Evolutionary conservation across 2,113 vertebrate species (phyloP).

Genomic region (Erpornis zantholeuca): DNA sequence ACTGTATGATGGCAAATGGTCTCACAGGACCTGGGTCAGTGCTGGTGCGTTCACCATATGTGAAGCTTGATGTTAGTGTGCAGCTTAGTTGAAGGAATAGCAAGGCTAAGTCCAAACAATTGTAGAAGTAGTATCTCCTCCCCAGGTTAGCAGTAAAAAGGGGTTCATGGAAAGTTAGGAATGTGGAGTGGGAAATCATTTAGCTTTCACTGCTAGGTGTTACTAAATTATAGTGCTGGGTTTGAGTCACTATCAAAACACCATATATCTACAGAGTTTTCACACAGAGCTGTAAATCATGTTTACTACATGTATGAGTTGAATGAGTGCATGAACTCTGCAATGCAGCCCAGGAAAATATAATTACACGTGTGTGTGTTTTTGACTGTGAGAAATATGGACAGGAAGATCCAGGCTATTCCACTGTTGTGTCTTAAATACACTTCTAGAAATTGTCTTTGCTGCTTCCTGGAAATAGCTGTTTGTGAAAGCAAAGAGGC

Average conservation of each 20-base stretch:
- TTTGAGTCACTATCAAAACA: constrained; percentile 63
- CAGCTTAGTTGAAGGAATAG: constrained; percentile 27
- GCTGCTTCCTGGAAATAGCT: constrained; percentile 8
- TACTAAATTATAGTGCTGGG: constrained; percentile 55
- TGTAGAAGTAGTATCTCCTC: constrained; percentile 48
- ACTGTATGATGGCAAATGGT: constrained; percentile 64
- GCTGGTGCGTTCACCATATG: constrained; percentile 68
- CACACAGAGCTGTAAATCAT: constrained; percentile 58
- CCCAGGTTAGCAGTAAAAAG: constrained; percentile 62
- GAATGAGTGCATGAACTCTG: constrained; percentile 45
- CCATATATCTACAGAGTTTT: constrained; percentile 57
- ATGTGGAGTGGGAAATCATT: constrained; percentile 68
- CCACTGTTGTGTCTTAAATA: background rate
- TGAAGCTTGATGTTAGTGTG: background rate
- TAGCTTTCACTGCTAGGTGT: constrained; percentile 68
- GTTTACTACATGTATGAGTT: constrained; percentile 46
- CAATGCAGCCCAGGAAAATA: constrained; percentile 15
- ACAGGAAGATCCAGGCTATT: constrained; percentile 23
- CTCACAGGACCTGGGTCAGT: constrained; percentile 64
- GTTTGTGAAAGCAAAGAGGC: background rate
- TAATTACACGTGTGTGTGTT: constrained; percentile 22
- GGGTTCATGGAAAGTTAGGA: constrained; percentile 68
- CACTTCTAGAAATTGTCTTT: background rate
- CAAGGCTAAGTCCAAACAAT: constrained; percentile 37
- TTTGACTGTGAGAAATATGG: constrained; percentile 43